Conservation (phyloP, 2,888 invertebrate species). For the Bembecia ichneumoniformis region DNA sequence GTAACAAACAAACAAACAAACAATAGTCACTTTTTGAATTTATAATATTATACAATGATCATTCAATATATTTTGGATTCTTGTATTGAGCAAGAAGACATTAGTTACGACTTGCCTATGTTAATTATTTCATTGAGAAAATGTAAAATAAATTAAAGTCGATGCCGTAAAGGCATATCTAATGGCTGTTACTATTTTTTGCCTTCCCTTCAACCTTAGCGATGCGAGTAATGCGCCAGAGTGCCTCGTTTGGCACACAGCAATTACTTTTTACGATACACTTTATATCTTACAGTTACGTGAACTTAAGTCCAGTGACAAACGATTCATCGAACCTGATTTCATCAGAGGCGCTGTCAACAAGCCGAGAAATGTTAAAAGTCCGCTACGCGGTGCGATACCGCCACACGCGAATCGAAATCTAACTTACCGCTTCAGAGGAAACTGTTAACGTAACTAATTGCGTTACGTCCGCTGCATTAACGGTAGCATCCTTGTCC, state of each 20-base stretch:
- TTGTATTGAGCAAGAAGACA: too few relatives aligned
- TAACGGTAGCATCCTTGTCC: slow-evolving; percentile 16
- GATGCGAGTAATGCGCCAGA: background rate
- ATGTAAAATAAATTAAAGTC: background rate
- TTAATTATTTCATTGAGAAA: too few relatives aligned
- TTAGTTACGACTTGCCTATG: too few relatives aligned
- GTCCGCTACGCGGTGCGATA: slow-evolving; percentile 33
- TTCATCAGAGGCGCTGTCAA: slow-evolving; percentile 25
- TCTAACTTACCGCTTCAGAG: slow-evolving; percentile 25
- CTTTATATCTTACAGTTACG: slow-evolving; percentile 11
- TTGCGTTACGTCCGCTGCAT: slow-evolving; percentile 17
- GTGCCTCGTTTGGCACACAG: background rate
- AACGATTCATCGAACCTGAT: slow-evolving; percentile 35
- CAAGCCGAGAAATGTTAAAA: slow-evolving; percentile 31
- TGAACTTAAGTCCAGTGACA: slow-evolving; percentile 31
- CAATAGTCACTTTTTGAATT: too few relatives aligned
- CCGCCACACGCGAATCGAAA: slow-evolving; percentile 24
- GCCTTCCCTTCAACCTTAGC: background rate
- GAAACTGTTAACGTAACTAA: slow-evolving; percentile 20
- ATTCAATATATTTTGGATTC: too few relatives aligned
- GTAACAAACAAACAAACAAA: too few relatives aligned
- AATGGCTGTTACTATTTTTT: background rate
- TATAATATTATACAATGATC: too few relatives aligned
- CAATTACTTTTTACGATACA: background rate
- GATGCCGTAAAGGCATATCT: background rate